Base-by-base conservation (phyloP, 2,113 vertebrate genomes). In the Dicaeum eximium region DNA sequence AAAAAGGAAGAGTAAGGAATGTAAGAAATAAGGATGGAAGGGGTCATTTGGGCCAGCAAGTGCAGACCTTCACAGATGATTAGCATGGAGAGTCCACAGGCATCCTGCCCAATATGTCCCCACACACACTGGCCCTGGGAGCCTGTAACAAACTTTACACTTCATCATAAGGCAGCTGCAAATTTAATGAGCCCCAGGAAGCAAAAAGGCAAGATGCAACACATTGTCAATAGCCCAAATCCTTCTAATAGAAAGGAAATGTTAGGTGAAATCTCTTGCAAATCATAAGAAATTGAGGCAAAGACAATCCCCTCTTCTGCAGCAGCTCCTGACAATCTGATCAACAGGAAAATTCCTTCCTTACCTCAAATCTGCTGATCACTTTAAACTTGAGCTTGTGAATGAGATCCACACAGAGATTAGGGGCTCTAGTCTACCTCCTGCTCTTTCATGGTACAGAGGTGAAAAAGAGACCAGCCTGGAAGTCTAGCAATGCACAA, bases 161-260 rank as follows among this genome's bases (percentile, higher is more conserved):
- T 77, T 94, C 88, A 94, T 92, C 75, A 86, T 48, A 88, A 95
- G 65, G 80, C 94, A 95, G 91, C 85, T 96, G 93, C 85, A 94
- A 96, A 78, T 44, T 82, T 93, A 82, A 93, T 30, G 61, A 88
- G 53, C 45, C 48, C 40, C 70, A 42, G 53, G n/a, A 94, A 89
- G n/a, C 42, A 70, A 92, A 88, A 79, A 61, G 35, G 10, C 90
- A 88, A 90, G 47, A 88, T 65, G 25, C 42, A 74, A 27, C 15
- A 11, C 18, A 11, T 44, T 47, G 80, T 73, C 75, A 80, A 83
- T 83, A 90, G 47, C 38, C 31, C n/a, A 85, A 53, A 65, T 31
- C 62, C 62, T 69, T 48, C 37, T 37, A 90, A 61, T 9, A 71
- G 50, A 69, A 82, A 35, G 58, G 73, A 92, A 86, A 31, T 7